phyloP scores from a whole-genome alignment of 2,797 vertebrate species.

The Hypotaenidia philippensis region DNA sequence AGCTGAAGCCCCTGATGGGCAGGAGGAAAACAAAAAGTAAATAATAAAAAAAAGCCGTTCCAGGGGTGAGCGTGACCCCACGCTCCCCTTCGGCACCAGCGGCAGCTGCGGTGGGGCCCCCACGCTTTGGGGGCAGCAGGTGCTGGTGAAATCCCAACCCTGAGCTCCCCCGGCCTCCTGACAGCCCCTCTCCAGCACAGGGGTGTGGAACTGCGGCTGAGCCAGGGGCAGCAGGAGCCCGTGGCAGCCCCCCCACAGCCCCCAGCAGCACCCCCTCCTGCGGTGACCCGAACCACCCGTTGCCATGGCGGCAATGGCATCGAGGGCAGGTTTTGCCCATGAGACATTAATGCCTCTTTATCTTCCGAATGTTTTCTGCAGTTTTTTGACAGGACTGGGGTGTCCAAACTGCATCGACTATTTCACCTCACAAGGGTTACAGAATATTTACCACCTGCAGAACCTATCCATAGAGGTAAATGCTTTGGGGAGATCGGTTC shows the following conservation, averaged over 20 bases:
- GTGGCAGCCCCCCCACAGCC: not conserved
- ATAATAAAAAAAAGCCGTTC: not conserved
- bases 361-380: constrained; percentile 87
- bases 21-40: not conserved
- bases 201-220: not conserved
- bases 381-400: constrained; percentile 97
- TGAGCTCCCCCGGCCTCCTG: no score
- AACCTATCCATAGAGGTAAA: constrained; percentile 97
- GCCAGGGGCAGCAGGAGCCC: not conserved
- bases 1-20: not conserved
- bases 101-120: not conserved
- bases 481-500: constrained; percentile 33
- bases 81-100: not conserved
- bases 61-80: not conserved
- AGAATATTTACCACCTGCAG: constrained; percentile 98
- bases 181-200: not conserved
- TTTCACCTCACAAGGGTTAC: constrained; percentile 97
- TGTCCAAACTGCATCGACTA: constrained; percentile 99
- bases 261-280: not conserved
- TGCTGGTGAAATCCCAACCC: no score
- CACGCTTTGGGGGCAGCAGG: no score
- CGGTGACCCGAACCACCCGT: not conserved
- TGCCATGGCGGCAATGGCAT: not conserved
- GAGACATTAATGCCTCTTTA: constrained; percentile 28
- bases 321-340: not conserved